Evolutionary conservation across 2,113 vertebrate genomes (phyloP).

Genomic region (Thunnus thynnus): DNA sequence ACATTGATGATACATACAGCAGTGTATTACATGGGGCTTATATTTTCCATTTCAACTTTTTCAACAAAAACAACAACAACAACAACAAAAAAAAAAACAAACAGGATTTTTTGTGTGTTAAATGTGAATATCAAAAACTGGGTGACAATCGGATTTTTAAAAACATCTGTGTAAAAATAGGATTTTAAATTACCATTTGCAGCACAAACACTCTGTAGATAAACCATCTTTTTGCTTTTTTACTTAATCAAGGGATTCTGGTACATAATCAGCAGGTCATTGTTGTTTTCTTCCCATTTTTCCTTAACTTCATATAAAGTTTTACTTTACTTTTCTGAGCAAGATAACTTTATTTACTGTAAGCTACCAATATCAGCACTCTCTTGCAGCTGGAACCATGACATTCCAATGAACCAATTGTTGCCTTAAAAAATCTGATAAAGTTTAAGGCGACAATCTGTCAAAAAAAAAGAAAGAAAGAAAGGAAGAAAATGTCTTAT

Average conservation of each 20-base stretch:
- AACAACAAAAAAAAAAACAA: background rate
- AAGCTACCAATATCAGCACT: background rate
- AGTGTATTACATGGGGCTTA: background rate
- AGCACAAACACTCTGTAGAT: background rate
- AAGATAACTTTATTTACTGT: background rate
- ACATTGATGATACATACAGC: slow-evolving; percentile 5
- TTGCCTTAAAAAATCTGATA: too few species aligned
- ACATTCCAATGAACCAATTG: background rate
- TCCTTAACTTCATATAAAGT: background rate
- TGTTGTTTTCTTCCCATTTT: background rate
- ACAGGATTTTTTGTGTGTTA: background rate
- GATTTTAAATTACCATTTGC: background rate
- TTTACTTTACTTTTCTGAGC: background rate
- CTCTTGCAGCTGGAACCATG: background rate
- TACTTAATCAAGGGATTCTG: background rate
- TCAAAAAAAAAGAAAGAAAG: background rate
- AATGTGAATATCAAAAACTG: slow-evolving; percentile 20
- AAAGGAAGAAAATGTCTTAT: background rate
- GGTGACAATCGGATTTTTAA: background rate
- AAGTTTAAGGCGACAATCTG: background rate
- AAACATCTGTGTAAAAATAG: background rate
- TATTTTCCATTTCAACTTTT: slow-evolving; percentile 7
- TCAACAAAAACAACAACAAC: background rate
- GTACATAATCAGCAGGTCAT: background rate
- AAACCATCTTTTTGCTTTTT: background rate